These are phyloP conservation scores for Exephanes ischioxanthus DNA, from an alignment of 2,888 invertebrate species.

Conservation along the genomic window DNA sequence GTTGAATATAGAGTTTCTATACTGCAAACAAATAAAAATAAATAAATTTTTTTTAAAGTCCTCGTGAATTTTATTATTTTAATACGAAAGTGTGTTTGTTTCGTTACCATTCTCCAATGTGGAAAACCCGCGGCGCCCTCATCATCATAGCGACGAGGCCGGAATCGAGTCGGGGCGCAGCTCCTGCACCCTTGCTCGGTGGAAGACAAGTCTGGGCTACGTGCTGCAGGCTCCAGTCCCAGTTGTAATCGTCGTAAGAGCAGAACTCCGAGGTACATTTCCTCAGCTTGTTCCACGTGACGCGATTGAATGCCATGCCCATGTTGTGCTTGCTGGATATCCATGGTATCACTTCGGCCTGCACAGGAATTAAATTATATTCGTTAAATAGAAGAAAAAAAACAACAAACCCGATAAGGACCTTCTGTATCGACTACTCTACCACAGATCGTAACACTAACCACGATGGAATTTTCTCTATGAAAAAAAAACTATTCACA, in stretches of 20 bases:
- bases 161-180: conserved; percentile 80
- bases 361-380: conserved; percentile 59
- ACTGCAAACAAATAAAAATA: too few relatives aligned
- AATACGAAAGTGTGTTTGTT: neutral
- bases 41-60: neutral
- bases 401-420: neutral
- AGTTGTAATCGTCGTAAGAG: conserved; percentile 99
- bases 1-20: too few relatives aligned
- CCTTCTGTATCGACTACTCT: neutral
- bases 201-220: conserved; percentile 94
- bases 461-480: neutral
- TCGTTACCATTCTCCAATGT: conserved; percentile 98
- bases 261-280: conserved; percentile 95
- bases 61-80: neutral
- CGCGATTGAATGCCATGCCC: conserved; percentile 98
- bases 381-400: conserved; percentile 29
- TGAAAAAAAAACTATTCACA: neutral
- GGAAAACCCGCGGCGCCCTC: conserved; percentile 97
- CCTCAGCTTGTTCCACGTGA: conserved; percentile 94
- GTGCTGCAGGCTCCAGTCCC: conserved; percentile 99
- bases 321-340: conserved; percentile 99
- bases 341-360: conserved; percentile 97
- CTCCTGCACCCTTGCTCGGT: conserved; percentile 86
- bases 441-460: conserved; percentile 23
- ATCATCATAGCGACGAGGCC: conserved; percentile 94